Conservation (phyloP, 2,797 vertebrate genomes). For the Knipowitschia caucasica region DNA sequence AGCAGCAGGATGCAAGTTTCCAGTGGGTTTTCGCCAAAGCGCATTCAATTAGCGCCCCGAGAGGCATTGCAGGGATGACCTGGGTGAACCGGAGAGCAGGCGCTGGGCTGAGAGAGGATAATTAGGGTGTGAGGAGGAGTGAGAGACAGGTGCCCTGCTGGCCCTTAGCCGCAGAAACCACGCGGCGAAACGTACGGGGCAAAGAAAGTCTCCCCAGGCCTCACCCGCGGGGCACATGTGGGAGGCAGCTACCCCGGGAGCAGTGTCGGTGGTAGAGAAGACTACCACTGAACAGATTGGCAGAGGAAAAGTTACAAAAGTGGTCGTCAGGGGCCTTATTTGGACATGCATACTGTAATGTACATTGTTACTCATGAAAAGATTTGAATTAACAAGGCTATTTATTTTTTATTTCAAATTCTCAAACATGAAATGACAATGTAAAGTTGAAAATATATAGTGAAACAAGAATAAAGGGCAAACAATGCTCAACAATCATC, state of each 20-base stretch:
- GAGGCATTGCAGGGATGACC: slow-evolving; percentile 65
- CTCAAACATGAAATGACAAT: too few species aligned
- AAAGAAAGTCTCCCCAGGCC: slow-evolving; percentile 56
- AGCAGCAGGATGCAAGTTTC: slow-evolving; percentile 50
- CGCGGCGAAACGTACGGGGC: slow-evolving; percentile 46
- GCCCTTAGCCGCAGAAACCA: slow-evolving; percentile 34
- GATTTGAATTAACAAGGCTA: too few species aligned
- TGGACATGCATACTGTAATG: too few species aligned
- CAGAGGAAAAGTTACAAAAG: background rate
- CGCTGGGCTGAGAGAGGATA: slow-evolving; percentile 62
- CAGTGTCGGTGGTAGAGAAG: too few species aligned
- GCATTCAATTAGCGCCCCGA: slow-evolving; percentile 73
- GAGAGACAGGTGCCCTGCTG: slow-evolving; percentile 62
- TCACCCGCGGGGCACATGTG: slow-evolving; percentile 66
- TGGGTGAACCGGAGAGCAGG: slow-evolving; percentile 60
- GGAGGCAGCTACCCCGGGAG: slow-evolving; percentile 67
- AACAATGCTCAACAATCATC: slow-evolving; percentile 25
- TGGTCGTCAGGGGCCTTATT: too few species aligned
- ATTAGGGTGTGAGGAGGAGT: slow-evolving; percentile 74
- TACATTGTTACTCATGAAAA: too few species aligned
- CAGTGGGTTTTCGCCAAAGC: slow-evolving; percentile 55
- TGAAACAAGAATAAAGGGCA: slow-evolving; percentile 31
- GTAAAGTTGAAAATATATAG: too few species aligned
- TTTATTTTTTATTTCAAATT: too few species aligned
- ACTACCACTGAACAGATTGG: slow-evolving; percentile 12